Evolutionary conservation across 2,888 invertebrate genomes (phyloP).

Genomic region (Caprella mutica): DNA sequence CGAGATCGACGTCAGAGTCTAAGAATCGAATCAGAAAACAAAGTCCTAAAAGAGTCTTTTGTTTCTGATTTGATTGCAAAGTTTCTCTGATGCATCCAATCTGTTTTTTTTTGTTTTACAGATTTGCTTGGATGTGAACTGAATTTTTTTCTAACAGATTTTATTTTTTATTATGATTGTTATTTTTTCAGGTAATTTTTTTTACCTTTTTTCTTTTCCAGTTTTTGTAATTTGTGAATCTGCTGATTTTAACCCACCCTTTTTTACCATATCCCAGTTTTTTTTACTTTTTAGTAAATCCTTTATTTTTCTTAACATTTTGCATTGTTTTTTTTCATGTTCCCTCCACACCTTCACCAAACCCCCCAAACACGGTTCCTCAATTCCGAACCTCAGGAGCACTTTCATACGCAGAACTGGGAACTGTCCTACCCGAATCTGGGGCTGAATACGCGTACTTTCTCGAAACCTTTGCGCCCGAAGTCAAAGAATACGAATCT

Average conservation of each 20-base stretch:
- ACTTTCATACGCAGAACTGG: conserved; percentile 82
- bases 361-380: neutral
- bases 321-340: neutral
- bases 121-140: neutral
- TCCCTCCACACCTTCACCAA: neutral
- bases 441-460: conserved; percentile 93
- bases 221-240: neutral
- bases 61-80: no score
- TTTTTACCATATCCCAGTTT: no score
- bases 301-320: neutral
- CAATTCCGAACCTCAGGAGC: conserved; percentile 52
- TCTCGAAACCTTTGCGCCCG: conserved; percentile 66
- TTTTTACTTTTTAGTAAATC: neutral
- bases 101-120: no score
- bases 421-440: conserved; percentile 88
- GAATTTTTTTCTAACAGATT: neutral
- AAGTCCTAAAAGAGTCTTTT: no score
- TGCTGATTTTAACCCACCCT: no score
- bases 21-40: no score
- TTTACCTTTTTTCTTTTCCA: neutral
- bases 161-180: neutral
- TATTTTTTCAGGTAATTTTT: no score
- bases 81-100: no score
- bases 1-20: no score
- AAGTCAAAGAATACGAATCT: neutral